These are phyloP conservation scores for Andrena camellia DNA, from an alignment of 2,888 invertebrate genomes.

Conservation along the genomic window DNA sequence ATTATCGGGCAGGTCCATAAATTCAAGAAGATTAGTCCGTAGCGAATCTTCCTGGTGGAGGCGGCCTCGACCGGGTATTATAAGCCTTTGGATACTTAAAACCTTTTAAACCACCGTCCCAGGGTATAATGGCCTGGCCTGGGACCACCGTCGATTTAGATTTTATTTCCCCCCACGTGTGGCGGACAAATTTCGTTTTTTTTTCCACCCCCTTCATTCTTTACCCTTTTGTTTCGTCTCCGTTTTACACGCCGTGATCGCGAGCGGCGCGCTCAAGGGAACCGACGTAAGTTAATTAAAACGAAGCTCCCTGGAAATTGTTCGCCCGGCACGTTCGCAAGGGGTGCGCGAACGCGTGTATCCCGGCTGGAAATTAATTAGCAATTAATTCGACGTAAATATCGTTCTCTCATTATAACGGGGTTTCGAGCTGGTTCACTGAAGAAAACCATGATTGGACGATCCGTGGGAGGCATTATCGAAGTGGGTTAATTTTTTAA, in stretches of 20 bases:
- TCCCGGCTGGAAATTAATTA: slow-evolving; percentile 39
- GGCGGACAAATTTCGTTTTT: slow-evolving; percentile 6
- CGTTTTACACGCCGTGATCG: slow-evolving; percentile 1
- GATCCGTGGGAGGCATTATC: slow-evolving; percentile 55
- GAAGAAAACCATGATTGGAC: slow-evolving; percentile 8
- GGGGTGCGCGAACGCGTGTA: background rate
- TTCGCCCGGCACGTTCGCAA: slow-evolving; percentile 10
- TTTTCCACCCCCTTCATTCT: background rate
- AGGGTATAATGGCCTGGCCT: slow-evolving; percentile 29
- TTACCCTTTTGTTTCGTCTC: background rate
- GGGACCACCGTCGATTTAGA: slow-evolving; percentile 40
- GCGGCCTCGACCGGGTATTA: slow-evolving; percentile 43
- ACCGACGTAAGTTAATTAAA: slow-evolving; percentile 42
- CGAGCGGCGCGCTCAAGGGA: slow-evolving; percentile 8
- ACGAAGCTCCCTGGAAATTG: slow-evolving; percentile 18
- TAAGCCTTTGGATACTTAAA: slow-evolving; percentile 66
- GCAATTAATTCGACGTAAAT: slow-evolving; percentile 50
- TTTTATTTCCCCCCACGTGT: slow-evolving; percentile 36
- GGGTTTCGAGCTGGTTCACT: background rate
- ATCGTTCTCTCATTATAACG: slow-evolving; percentile 28
- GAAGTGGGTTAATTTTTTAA: slow-evolving; percentile 75
- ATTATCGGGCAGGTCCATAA: slow-evolving; percentile 80
- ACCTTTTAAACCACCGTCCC: slow-evolving; percentile 55
- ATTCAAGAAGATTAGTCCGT: slow-evolving; percentile 79
- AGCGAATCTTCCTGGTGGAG: slow-evolving; percentile 65